Evolutionary conservation across 1,140 invertebrate species (phyloP).

Genomic region (Drosophila lacteicornis): DNA sequence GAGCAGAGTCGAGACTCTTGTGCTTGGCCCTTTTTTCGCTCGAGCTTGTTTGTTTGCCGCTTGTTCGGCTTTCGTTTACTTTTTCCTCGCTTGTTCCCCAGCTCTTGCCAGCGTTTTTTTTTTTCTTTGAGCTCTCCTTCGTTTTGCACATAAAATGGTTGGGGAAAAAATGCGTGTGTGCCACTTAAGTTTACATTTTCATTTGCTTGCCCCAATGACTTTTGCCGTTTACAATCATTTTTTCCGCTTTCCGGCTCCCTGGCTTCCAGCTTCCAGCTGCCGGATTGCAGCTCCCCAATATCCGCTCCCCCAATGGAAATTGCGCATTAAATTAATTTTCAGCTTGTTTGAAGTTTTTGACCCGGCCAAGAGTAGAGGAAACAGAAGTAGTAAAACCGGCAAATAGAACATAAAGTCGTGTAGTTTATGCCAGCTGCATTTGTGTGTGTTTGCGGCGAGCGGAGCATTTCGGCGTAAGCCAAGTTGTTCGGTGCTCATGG

Average conservation of each 20-base stretch:
- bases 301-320: conserved; percentile 55
- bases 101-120: conserved; percentile 1
- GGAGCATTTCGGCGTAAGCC: conserved; percentile 62
- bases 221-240: conserved; percentile 81
- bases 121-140: conserved; percentile 9
- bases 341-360: conserved; percentile 79
- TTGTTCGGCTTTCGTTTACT: conserved; percentile 51
- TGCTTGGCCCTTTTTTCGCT: conserved; percentile 63
- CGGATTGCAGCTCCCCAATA: conserved; percentile 16
- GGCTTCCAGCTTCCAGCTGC: neutral
- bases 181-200: conserved; percentile 82
- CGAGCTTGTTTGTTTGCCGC: conserved; percentile 63
- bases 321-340: conserved; percentile 81
- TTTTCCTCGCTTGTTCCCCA: conserved; percentile 55
- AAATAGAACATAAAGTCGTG: conserved; percentile 71
- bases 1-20: conserved; percentile 46
- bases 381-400: conserved; percentile 40
- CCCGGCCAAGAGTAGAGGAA: conserved; percentile 38
- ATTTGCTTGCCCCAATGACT: conserved; percentile 78
- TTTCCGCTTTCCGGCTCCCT: conserved; percentile 18
- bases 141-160: conserved; percentile 49
- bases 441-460: conserved; percentile 47
- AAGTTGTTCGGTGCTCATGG: conserved; percentile 60
- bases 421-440: conserved; percentile 72
- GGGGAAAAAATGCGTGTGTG: conserved; percentile 59